Conservation (phyloP, 2,113 vertebrate genomes). For the Clarias gariepinus region DNA sequence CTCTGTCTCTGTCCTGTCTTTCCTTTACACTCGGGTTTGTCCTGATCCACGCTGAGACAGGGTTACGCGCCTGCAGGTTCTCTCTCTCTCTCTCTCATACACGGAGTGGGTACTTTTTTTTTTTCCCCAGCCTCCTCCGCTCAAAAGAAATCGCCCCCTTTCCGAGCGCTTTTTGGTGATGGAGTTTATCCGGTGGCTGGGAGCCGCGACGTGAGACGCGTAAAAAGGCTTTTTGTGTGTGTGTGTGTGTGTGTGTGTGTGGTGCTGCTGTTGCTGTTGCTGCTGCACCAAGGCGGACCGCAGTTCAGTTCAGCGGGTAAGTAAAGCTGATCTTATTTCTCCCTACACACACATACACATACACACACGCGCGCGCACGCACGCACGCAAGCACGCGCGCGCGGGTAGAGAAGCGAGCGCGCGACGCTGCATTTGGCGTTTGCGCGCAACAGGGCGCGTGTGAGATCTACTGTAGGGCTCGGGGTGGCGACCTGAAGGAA, state of each 20-base stretch:
- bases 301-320: conserved; percentile 23
- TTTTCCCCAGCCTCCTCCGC: neutral
- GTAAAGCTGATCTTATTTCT: neutral
- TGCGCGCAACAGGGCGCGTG: conserved; percentile 15
- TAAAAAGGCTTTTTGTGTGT: neutral
- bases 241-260: neutral
- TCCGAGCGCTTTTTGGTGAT: conserved; percentile 27
- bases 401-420: neutral
- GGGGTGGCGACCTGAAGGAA: too few species aligned
- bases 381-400: neutral
- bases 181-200: conserved; percentile 11
- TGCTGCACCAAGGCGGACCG: conserved; percentile 20
- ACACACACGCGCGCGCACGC: neutral
- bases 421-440: neutral
- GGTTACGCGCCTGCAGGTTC: neutral
- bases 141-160: neutral
- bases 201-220: conserved; percentile 22
- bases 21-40: too few species aligned
- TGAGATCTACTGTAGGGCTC: neutral
- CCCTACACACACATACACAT: too few species aligned
- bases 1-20: neutral
- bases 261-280: neutral
- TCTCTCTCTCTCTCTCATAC: conserved; percentile 37
- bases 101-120: neutral
- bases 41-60: neutral